Base-by-base conservation (phyloP, 2,888 invertebrate species). In the Lithophane ornitopus region DNA sequence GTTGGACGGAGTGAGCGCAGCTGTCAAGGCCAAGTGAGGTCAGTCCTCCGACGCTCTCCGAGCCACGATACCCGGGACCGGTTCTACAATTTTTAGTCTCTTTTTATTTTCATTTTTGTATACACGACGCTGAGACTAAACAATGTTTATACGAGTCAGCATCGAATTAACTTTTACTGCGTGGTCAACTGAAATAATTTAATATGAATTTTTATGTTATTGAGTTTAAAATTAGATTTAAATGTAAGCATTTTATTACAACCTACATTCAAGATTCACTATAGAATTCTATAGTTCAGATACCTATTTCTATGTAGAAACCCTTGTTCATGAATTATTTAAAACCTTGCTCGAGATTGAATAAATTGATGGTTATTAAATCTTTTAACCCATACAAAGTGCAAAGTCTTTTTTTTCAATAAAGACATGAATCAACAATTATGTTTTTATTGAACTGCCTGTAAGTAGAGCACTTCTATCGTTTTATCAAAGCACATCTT, bases 91-190 rank as follows among this genome's bases (percentile, higher is more conserved):
- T 96, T 96, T 96, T 95, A 95, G 94, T 94, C 93, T 94, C 94
- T 95, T 96, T 95, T 96, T 96, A 95, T 96, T 96, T 96, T 96
- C 96, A 95, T 96, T 96, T 96, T 96, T 95, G 96, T 96, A 95
- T 95, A 95, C 95, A 95, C 94, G 94, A 94, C 93, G 94, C 95
- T 93, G 94, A 94, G 95, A 95, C 96, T 96, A 96, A 96, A 96
- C 96, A 96, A 94, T 96, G 96, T 96, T 95, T 96, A 94, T 95
- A 93, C 94, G 93, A 94, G 93, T 93, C 95, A 93, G 91, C 92
- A 92, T 93, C 93, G 93, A 94, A 95, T 95, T 95, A 96, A 94
- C 94, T 95, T 95, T 95, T 94, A 93, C 94, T 94, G 93, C 92
- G 92, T 91, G 91, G 90, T 91, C 92, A 91, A 93, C 91, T 90